Evolutionary conservation across 2,113 vertebrate species (phyloP), one percentile per base, ranked within the genome.

Genomic region (Gracilinanus agilis): DNA sequence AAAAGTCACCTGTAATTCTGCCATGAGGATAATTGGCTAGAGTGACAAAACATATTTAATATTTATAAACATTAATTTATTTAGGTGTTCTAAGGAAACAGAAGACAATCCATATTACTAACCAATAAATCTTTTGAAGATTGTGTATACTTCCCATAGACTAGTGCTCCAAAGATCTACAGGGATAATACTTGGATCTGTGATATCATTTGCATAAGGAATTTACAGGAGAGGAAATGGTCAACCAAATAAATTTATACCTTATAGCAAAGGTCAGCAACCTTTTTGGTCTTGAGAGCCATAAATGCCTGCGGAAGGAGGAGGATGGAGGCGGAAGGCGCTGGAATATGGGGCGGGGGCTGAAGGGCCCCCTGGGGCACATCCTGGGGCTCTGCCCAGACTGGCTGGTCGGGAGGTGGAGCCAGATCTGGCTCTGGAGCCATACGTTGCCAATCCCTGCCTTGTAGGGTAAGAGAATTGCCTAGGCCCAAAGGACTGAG

Each of bases 1-100:
- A 93, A 94, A 97, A 91, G 67, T 44, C 67, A 90, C 53, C 27
- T 83, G 44, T n/a, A 54, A 53, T 67, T 40, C 92, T 92, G n/a
- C 24, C 93, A 93, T 92, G 91, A 40, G 92, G 67, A 83, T 89
- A 58, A 91, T 54, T 53, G 53, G 90, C 34, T 24, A 89, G n/a
- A 88, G 94, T 29, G 54, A 44, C 40, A 29, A 53, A 13, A 91
- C 49, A 90, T 2, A 25, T 58, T 4, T 83, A 25, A 61, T n/a
- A 83, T 40, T 83, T 83, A 16, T 83, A 83, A 83, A 83, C 40
- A 75, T n/a, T 19, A 83, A 7, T 40, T 83, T 40, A 40, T 40
- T 40, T 83, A n/a, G 19, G n/a, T 83, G 19, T 9, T 40, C 67
- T 83, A 83, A 40, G 67, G 16, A 83, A 83, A 96, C 89, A 75